Evolutionary conservation across 2,888 invertebrate species (phyloP).

Genomic region (Eupithecia exiguata): DNA sequence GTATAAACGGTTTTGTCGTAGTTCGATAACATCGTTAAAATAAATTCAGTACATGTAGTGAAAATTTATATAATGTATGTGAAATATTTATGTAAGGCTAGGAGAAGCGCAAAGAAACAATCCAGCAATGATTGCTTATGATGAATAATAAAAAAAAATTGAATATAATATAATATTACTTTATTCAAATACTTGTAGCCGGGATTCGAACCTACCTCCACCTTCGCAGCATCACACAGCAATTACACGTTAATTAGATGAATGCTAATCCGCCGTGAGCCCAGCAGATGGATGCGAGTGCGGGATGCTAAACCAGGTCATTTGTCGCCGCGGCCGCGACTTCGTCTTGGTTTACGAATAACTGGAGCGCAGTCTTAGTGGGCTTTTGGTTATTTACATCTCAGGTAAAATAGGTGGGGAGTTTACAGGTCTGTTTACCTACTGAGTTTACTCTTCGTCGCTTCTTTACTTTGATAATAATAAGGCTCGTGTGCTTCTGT

Average conservation of each 20-base stretch:
- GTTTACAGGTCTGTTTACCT: neutral
- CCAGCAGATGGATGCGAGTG: slow-evolving; percentile 1
- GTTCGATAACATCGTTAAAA: too few species aligned
- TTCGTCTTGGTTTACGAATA: slow-evolving; percentile 2
- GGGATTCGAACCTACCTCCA: neutral
- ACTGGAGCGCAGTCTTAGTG: neutral
- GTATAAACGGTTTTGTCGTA: too few species aligned
- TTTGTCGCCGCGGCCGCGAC: slow-evolving; percentile 9
- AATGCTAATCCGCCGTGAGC: neutral
- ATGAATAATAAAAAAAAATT: neutral
- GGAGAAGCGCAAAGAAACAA: neutral
- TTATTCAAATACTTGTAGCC: neutral
- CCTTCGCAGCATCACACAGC: neutral
- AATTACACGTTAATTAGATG: neutral
- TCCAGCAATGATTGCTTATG: neutral
- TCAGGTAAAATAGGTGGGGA: neutral
- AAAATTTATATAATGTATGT: too few species aligned
- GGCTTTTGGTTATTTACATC: slow-evolving; percentile 8
- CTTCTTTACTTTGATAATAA: too few species aligned
- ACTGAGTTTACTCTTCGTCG: too few species aligned
- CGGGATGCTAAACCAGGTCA: neutral
- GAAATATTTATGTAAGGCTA: too few species aligned
- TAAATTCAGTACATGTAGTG: too few species aligned
- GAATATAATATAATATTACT: too few species aligned
- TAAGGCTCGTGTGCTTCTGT: too few species aligned